phyloP scores from a whole-genome alignment of 2,888 invertebrate species.

The Ormia ochracea region DNA sequence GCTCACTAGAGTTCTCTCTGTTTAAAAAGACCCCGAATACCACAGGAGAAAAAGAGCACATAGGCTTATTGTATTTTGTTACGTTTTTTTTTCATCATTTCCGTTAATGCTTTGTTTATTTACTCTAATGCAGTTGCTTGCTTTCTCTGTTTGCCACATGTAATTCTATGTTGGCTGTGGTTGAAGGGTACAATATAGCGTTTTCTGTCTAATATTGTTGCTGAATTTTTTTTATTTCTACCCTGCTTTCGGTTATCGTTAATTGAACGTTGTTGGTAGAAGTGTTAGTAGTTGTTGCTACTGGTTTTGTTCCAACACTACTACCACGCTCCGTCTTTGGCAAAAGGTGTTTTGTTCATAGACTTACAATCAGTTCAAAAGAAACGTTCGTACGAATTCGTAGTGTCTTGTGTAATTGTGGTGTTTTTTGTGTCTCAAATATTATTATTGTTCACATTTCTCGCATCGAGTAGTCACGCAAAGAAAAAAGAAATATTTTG shows the following conservation, averaged over 20 bases:
- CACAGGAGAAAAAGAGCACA: not conserved
- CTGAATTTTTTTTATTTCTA: not conserved
- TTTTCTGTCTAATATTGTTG: not conserved
- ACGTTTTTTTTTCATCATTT: constrained; percentile 47
- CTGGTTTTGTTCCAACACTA: constrained; percentile 24
- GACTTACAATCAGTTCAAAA: constrained; percentile 74
- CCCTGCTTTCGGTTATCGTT: constrained; percentile 20
- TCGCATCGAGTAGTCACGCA: constrained; percentile 33
- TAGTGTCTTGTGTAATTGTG: constrained; percentile 68
- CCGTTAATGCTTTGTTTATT: constrained; percentile 29
- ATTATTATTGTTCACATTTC: constrained; percentile 37
- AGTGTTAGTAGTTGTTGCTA: constrained; percentile 24
- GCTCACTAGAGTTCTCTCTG: constrained; percentile 12
- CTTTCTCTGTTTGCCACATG: not conserved
- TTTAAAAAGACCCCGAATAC: not conserved
- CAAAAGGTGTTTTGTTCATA: constrained; percentile 68
- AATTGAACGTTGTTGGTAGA: constrained; percentile 24
- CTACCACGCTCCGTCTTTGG: constrained; percentile 47
- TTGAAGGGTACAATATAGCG: not conserved
- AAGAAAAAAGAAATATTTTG: constrained; percentile 16
- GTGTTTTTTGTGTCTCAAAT: constrained; percentile 42
- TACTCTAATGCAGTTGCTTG: not conserved
- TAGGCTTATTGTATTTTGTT: not conserved
- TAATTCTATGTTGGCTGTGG: not conserved
- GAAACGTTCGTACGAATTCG: constrained; percentile 75